A percentile compares a stretch with the other conserved stretches of the same genome.
phyloP scores from a whole-genome alignment of 2,888 invertebrate genomes.

The Aspidiotus destructor region DNA sequence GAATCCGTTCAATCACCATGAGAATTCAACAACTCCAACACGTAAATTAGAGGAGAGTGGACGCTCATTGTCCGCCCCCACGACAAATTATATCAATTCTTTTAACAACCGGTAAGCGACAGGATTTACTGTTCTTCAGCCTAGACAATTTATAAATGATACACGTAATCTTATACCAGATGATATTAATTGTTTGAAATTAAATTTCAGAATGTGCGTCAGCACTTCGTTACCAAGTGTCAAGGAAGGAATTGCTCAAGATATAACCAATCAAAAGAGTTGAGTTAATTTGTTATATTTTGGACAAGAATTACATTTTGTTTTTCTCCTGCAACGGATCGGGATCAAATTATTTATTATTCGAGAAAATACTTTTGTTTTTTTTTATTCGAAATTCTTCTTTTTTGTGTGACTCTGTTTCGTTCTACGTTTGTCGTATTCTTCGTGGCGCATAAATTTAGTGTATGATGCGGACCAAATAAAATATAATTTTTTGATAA shows the following conservation, averaged over 20 bases:
- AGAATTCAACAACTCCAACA: constrained; percentile 10
- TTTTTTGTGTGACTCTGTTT: too few relatives aligned
- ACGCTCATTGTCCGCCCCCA: constrained; percentile 27
- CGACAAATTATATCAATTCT: constrained; percentile 14
- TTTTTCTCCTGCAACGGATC: background rate
- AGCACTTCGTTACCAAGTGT: constrained; percentile 27
- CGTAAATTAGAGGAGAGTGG: constrained; percentile 27
- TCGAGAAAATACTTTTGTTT: too few relatives aligned
- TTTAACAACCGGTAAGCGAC: constrained; percentile 17
- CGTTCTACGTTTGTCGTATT: too few relatives aligned
- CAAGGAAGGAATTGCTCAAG: constrained; percentile 25
- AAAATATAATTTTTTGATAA: too few relatives aligned
- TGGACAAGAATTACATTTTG: constrained; percentile 1
- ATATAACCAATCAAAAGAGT: constrained; percentile 19
- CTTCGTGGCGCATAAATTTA: too few relatives aligned
- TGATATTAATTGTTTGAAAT: too few relatives aligned
- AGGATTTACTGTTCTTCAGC: too few relatives aligned
- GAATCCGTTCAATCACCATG: constrained; percentile 28
- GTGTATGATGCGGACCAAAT: too few relatives aligned
- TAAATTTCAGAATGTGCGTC: constrained; percentile 17
- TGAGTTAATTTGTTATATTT: constrained; percentile 20
- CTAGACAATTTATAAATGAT: background rate
- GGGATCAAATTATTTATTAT: too few relatives aligned
- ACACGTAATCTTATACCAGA: too few relatives aligned
- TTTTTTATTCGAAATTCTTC: too few relatives aligned